These are phyloP conservation scores for Xenopus borealis DNA, from an alignment of 2,113 vertebrate genomes.

Conservation along the genomic window DNA sequence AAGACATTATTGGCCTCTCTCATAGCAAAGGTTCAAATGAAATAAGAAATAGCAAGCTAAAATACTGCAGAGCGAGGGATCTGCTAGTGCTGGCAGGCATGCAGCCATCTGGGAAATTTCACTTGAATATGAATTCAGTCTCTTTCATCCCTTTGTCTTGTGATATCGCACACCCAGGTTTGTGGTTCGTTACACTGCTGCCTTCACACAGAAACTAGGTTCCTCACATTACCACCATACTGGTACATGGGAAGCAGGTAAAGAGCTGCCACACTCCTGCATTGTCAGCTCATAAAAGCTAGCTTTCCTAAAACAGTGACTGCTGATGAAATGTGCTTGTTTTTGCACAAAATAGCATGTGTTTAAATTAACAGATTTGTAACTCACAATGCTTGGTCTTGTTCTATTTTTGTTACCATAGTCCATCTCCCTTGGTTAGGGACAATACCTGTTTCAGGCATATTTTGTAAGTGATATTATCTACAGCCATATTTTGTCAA, in stretches of 20 bases:
- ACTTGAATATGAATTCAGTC: neutral
- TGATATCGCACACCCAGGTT: conserved; percentile 73
- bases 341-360: conserved; percentile 44
- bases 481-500: no score
- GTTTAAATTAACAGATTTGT: conserved; percentile 44
- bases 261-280: conserved; percentile 54
- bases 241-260: conserved; percentile 99
- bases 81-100: neutral
- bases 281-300: neutral
- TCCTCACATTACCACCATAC: conserved; percentile 93
- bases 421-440: no score
- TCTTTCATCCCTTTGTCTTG: conserved; percentile 40
- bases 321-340: conserved; percentile 45
- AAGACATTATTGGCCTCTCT: no score
- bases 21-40: no score
- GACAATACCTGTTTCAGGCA: neutral
- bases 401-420: neutral
- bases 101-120: neutral
- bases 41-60: neutral
- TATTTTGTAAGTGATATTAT: no score
- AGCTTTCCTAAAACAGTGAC: no score
- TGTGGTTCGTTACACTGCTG: conserved; percentile 86
- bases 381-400: neutral
- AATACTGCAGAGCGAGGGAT: neutral
- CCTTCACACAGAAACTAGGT: conserved; percentile 84